Conservation (phyloP, 2,113 vertebrate species). For the Phrynocephalus versicolor region DNA sequence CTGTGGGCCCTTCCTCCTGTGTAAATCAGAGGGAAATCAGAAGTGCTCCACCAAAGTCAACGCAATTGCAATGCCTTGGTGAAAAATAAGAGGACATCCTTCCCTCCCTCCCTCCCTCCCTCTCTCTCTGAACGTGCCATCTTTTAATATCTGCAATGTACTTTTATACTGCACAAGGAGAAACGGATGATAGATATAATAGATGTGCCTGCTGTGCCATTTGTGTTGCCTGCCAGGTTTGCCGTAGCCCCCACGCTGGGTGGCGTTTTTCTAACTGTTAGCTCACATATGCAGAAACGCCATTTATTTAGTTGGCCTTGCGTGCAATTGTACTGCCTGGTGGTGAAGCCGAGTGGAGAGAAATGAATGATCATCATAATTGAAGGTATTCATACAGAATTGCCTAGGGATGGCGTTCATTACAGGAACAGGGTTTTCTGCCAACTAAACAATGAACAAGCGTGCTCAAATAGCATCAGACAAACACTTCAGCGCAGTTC, state of each 20-base stretch:
- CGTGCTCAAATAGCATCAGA: not conserved
- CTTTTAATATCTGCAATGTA: not conserved
- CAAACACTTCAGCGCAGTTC: not conserved
- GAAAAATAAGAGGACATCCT: not conserved
- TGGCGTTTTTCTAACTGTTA: slow-evolving; percentile 4
- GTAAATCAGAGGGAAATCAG: not conserved
- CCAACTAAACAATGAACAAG: not conserved
- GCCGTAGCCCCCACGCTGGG: fast-evolving
- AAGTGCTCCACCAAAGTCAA: not conserved
- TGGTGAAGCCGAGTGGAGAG: not conserved
- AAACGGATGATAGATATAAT: not conserved
- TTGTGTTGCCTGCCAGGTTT: fast-evolving
- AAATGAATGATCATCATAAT: not conserved
- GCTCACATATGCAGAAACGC: not conserved
- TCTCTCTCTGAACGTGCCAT: not conserved
- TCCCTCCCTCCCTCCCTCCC: too few species aligned
- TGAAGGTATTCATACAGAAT: not conserved
- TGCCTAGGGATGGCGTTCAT: not conserved
- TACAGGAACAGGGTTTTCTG: not conserved
- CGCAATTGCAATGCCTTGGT: not conserved
- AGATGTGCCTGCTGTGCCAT: fast-evolving
- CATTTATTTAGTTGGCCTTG: not conserved
- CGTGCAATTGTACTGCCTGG: fast-evolving
- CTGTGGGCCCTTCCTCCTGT: not conserved
- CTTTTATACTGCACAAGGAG: slow-evolving; percentile 6